phyloP scores from a whole-genome alignment of 2,888 invertebrate species.

The Masnerella sp. region DNA sequence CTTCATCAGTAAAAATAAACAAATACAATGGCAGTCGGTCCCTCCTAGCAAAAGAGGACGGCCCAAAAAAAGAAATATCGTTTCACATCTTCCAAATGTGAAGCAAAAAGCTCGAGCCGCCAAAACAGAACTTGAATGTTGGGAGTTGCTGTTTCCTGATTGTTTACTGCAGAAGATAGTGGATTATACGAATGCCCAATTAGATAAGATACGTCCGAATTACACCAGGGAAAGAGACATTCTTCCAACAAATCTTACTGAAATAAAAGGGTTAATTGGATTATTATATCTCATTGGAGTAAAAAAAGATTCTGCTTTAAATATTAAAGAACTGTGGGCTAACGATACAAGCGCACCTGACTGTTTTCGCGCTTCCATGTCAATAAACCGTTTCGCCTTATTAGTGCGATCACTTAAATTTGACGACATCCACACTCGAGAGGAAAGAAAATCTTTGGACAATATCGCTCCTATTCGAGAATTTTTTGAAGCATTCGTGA shows the following conservation, averaged over 20 bases:
- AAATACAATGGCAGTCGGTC: conserved; percentile 1
- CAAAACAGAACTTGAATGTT: background rate
- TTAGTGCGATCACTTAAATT: background rate
- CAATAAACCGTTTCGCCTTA: background rate
- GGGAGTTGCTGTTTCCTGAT: conserved; percentile 1
- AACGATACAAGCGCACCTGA: conserved; percentile 2
- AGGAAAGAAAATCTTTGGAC: conserved; percentile 2
- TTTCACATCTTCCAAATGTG: background rate
- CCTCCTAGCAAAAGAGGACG: background rate
- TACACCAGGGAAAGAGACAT: background rate
- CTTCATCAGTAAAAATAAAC: conserved; percentile 8
- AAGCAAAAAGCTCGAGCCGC: background rate
- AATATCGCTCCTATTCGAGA: conserved; percentile 7
- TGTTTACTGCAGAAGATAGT: background rate
- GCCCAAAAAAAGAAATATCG: background rate
- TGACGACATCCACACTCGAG: background rate
- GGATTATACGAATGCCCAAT: background rate
- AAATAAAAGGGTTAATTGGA: background rate
- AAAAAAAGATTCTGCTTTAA: conserved; percentile 2
- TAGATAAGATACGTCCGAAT: background rate
- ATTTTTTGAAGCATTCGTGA: background rate
- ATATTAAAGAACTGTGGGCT: conserved; percentile 2
- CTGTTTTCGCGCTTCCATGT: conserved; percentile 6
- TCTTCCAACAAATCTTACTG: background rate
- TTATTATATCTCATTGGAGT: conserved; percentile 2